These are phyloP conservation scores for Hirtodrosophila duncani DNA, from an alignment of 2,888 invertebrate species.

Conservation along the genomic window DNA sequence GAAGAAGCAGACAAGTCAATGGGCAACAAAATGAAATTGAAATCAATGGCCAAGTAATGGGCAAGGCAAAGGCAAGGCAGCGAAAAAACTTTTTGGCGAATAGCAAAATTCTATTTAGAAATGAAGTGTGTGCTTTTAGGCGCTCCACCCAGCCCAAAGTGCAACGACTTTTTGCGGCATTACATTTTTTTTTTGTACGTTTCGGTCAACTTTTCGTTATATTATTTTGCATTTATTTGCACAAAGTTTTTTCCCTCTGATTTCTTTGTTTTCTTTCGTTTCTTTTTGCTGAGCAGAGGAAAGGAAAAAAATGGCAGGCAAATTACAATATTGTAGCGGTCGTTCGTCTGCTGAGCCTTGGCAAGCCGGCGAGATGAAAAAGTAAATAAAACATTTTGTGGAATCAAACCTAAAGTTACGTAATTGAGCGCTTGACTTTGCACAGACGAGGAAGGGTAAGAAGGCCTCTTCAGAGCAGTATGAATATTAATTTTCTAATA, in stretches of 20 bases:
- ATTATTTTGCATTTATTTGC: constrained; percentile 73
- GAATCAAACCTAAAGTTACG: constrained; percentile 44
- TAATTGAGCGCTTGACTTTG: constrained; percentile 64
- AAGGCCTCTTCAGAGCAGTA: constrained; percentile 21
- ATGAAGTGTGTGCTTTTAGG: constrained; percentile 65
- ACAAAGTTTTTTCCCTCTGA: constrained; percentile 40
- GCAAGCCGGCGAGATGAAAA: constrained; percentile 18
- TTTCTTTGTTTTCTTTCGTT: constrained; percentile 49
- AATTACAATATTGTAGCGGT: constrained; percentile 55
- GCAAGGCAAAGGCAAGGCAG: constrained; percentile 25
- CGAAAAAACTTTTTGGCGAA: constrained; percentile 40
- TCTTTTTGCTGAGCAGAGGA: constrained; percentile 25
- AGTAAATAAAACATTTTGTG: constrained; percentile 51
- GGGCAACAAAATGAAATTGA: constrained; percentile 40
- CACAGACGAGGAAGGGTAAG: constrained; percentile 26
- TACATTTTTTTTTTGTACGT: constrained; percentile 30
- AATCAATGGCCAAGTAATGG: constrained; percentile 60
- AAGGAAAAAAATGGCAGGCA: constrained; percentile 29
- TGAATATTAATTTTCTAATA: constrained; percentile 34
- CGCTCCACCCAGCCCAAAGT: constrained; percentile 45
- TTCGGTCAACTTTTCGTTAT: constrained; percentile 68
- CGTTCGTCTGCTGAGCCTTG: constrained; percentile 3
- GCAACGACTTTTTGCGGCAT: constrained; percentile 40
- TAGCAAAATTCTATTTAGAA: constrained; percentile 64
- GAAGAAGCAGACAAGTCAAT: constrained; percentile 38